Evolutionary conservation across 2,888 invertebrate species (phyloP).

Genomic region (Neoitamus cyanurus): DNA sequence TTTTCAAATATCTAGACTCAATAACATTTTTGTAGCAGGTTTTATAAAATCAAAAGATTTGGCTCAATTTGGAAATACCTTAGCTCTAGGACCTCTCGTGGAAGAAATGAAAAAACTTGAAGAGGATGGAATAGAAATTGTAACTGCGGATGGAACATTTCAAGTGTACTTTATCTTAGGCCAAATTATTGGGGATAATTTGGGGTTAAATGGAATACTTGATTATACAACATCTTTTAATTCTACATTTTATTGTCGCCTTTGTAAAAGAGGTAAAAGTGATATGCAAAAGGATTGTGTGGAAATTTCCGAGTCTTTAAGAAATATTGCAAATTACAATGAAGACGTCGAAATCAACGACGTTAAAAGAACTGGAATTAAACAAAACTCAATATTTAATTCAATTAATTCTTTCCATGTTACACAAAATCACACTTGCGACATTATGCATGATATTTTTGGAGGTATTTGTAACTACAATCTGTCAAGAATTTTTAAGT

Average conservation of each 20-base stretch:
- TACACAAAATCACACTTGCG: slow-evolving; percentile 1
- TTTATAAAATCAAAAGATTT: slow-evolving; percentile 7
- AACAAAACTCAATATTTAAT: slow-evolving; percentile 30
- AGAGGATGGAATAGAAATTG: neutral
- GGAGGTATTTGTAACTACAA: slow-evolving; percentile 44
- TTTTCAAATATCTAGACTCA: neutral
- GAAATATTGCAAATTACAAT: neutral
- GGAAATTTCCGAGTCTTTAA: neutral
- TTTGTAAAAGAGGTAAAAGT: neutral
- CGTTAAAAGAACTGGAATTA: slow-evolving; percentile 15
- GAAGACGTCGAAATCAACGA: slow-evolving; percentile 9
- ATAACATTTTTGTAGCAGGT: neutral
- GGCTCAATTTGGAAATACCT: neutral
- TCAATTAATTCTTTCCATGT: slow-evolving; percentile 33
- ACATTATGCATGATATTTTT: slow-evolving; percentile 46
- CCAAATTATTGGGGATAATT: neutral
- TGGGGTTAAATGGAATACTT: neutral
- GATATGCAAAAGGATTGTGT: neutral
- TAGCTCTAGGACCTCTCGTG: neutral
- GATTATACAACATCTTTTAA: neutral
- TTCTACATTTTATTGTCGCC: neutral
- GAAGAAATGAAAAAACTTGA: neutral
- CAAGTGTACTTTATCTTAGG: neutral
- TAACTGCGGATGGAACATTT: neutral
- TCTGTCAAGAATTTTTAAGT: neutral